Evolutionary conservation across 2,797 vertebrate genomes (phyloP).

Genomic region (Mycteria americana): DNA sequence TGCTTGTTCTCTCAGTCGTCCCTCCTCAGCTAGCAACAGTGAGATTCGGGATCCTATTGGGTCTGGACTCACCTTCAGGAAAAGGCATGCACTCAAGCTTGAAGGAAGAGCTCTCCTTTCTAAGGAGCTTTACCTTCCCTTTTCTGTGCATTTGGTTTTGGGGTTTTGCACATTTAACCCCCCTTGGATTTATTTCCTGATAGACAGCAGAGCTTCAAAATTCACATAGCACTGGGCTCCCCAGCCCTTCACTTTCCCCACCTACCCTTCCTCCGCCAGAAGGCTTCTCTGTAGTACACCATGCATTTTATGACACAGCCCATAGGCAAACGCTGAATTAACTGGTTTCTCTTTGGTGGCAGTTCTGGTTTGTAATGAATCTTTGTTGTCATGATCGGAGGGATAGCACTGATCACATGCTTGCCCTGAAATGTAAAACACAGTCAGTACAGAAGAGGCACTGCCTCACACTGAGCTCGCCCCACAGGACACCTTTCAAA

Average conservation of each 20-base stretch:
- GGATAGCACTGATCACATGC: conserved; percentile 80
- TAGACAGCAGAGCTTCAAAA: not conserved
- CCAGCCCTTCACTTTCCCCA: not conserved
- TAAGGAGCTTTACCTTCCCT: not conserved
- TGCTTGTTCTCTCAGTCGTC: not conserved
- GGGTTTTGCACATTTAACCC: not conserved
- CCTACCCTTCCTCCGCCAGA: conserved; percentile 81
- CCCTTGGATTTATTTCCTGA: not conserved
- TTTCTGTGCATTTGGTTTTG: not conserved
- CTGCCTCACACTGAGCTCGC: not conserved
- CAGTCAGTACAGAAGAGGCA: not conserved
- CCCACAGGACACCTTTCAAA: not conserved
- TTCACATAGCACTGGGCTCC: rapidly evolving
- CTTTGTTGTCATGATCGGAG: conserved; percentile 76
- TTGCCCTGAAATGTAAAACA: conserved; percentile 69
- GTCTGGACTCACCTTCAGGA: not conserved
- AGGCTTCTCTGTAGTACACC: conserved; percentile 82
- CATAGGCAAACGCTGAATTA: conserved; percentile 84
- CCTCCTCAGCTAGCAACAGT: not conserved
- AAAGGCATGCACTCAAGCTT: not conserved
- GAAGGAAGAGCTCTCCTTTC: not conserved
- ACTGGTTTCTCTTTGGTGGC: conserved; percentile 79
- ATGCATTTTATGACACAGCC: conserved; percentile 84
- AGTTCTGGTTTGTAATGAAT: conserved; percentile 81
- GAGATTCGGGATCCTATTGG: not conserved